phyloP scores from a whole-genome alignment of 2,888 invertebrate genomes.

The Saturnia japonica region DNA sequence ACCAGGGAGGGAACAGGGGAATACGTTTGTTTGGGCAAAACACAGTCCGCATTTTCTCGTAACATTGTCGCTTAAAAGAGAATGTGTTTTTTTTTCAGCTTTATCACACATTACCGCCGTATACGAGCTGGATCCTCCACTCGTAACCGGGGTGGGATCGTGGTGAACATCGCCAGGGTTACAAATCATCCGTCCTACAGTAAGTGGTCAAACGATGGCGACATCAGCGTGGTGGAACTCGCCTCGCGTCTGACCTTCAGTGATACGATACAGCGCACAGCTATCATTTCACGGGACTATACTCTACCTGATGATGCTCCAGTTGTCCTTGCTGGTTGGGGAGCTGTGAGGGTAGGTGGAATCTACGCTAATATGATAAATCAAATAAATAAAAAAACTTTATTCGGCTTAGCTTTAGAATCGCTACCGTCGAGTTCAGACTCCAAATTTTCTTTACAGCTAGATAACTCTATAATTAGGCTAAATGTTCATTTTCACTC shows the following conservation, averaged over 20 bases:
- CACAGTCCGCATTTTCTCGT: too few relatives aligned
- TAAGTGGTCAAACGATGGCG: conserved; percentile 19
- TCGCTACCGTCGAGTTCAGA: too few relatives aligned
- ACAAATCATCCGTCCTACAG: conserved; percentile 29
- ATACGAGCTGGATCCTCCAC: conserved; percentile 29
- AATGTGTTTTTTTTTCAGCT: neutral
- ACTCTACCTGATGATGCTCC: conserved; percentile 24
- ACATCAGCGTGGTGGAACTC: conserved; percentile 26
- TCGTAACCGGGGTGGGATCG: conserved; percentile 27
- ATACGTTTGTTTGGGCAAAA: too few relatives aligned
- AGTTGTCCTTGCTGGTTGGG: conserved; percentile 29
- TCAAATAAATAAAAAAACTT: too few relatives aligned
- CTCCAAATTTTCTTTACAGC: too few relatives aligned
- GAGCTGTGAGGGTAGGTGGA: conserved; percentile 24
- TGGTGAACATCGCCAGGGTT: conserved; percentile 11
- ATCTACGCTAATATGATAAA: neutral
- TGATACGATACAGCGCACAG: conserved; percentile 15
- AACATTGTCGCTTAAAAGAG: too few relatives aligned
- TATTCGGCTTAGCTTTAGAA: too few relatives aligned
- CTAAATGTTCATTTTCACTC: too few relatives aligned
- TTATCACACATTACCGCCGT: conserved; percentile 23
- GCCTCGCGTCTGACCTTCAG: conserved; percentile 9
- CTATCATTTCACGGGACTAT: conserved; percentile 21
- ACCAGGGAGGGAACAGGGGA: too few relatives aligned
- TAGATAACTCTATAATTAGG: too few relatives aligned